A percentile compares a stretch with the other conserved stretches of the same genome.
Evolutionary conservation across 64 coral and sea anemone genomes (phyloP).

Genomic region (Exaiptasia diaphana): DNA sequence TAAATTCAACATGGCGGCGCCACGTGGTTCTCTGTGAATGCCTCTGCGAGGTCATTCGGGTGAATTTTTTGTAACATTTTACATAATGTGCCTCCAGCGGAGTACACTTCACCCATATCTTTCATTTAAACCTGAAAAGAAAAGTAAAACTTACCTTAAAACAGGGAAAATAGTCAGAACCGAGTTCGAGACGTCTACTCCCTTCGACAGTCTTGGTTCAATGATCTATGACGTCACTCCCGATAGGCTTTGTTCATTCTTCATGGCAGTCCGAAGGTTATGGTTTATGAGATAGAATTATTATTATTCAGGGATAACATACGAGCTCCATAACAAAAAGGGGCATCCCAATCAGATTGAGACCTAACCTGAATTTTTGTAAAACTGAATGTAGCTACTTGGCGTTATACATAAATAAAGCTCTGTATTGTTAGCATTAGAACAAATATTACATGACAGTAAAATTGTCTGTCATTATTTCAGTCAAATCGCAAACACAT

Average conservation of each 20-base stretch:
- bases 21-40: slow-evolving; percentile 34
- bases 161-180: not conserved
- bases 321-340: too few species aligned
- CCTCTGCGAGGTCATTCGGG: slow-evolving; percentile 41
- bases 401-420: too few species aligned
- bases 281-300: slow-evolving; percentile 28
- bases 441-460: too few species aligned
- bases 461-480: too few species aligned
- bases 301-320: too few species aligned
- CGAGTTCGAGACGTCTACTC: not conserved
- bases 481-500: too few species aligned
- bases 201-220: not conserved
- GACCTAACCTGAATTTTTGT: too few species aligned
- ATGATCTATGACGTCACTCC: slow-evolving; percentile 37
- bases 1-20: slow-evolving; percentile 9
- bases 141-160: slow-evolving; percentile 22
- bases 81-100: slow-evolving; percentile 45
- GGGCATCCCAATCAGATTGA: too few species aligned
- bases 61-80: slow-evolving; percentile 8
- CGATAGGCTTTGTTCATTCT: slow-evolving; percentile 32
- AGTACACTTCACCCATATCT: slow-evolving; percentile 42
- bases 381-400: too few species aligned
- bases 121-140: not conserved
- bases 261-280: slow-evolving; percentile 9
- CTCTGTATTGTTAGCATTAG: too few species aligned